A percentile compares a stretch with the other conserved stretches of the same genome.
Evolutionary conservation across 92 coral and sea anemone species (phyloP).

Genomic region (Chrysogorgia sp.): DNA sequence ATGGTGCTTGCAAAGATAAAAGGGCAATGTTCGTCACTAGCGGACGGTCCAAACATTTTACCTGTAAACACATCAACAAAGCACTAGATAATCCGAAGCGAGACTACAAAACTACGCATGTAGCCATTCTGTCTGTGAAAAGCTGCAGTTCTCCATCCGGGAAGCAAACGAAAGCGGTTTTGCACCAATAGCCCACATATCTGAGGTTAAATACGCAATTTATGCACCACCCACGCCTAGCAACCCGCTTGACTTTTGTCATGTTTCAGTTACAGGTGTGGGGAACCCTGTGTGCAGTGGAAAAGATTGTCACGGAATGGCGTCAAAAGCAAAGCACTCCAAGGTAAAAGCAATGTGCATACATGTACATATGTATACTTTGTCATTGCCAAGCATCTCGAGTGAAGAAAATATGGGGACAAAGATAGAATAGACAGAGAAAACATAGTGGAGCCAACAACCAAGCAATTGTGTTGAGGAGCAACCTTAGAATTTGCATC

Average conservation of each 20-base stretch:
- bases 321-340: constrained; percentile 15
- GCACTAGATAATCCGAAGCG: not conserved
- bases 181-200: not conserved
- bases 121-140: not conserved
- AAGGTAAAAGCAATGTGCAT: not conserved
- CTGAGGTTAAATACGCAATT: not conserved
- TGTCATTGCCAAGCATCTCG: too few relatives aligned
- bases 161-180: not conserved
- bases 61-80: not conserved
- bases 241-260: constrained; percentile 10
- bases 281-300: not conserved
- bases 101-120: not conserved
- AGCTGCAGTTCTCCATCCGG: not conserved
- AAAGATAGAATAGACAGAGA: too few relatives aligned
- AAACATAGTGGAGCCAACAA: too few relatives aligned
- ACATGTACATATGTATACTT: not conserved
- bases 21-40: not conserved
- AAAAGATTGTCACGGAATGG: not conserved
- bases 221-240: not conserved
- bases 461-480: too few relatives aligned
- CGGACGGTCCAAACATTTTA: not conserved
- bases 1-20: constrained; percentile 3
- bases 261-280: not conserved
- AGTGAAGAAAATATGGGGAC: too few relatives aligned
- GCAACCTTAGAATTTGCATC: too few relatives aligned